A percentile compares a stretch with the other conserved stretches of the same genome.
phyloP scores from a whole-genome alignment of 1,140 invertebrate genomes.

The Battus philenor region DNA sequence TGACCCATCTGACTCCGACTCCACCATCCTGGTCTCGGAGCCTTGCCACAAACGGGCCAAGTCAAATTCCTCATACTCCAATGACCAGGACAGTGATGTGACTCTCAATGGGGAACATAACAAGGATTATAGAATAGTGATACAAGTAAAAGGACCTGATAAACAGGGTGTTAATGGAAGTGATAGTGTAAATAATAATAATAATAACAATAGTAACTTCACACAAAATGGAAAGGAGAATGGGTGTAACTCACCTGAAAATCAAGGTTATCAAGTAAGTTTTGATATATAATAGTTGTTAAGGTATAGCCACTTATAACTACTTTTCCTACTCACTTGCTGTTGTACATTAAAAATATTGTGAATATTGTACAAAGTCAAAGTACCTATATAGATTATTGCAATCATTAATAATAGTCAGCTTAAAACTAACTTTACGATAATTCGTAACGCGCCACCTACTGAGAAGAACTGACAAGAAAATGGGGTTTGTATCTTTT shows the following conservation, averaged over 20 bases:
- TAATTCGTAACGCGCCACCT: no score
- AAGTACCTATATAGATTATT: no score
- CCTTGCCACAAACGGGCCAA: constrained; percentile 81
- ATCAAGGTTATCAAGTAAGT: constrained; percentile 66
- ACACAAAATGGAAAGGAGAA: constrained; percentile 62
- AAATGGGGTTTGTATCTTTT: no score
- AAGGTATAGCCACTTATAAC: no score
- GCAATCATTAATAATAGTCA: no score
- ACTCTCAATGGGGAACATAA: constrained; percentile 79
- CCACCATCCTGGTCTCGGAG: constrained; percentile 85
- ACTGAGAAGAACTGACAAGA: no score
- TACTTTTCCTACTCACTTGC: no score
- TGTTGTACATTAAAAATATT: no score
- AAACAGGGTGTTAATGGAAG: constrained; percentile 69
- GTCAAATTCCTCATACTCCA: constrained; percentile 59
- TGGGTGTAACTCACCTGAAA: constrained; percentile 54
- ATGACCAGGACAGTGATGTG: constrained; percentile 65
- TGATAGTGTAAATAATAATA: constrained; percentile 59
- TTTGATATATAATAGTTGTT: no score
- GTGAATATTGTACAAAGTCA: no score
- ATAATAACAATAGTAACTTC: constrained; percentile 46
- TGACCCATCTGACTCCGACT: constrained; percentile 91
- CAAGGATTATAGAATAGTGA: constrained; percentile 82
- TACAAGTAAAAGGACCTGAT: constrained; percentile 87
- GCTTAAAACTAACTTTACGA: no score